Conservation (phyloP, 2,797 vertebrate species). For the Darevskia mixta region DNA sequence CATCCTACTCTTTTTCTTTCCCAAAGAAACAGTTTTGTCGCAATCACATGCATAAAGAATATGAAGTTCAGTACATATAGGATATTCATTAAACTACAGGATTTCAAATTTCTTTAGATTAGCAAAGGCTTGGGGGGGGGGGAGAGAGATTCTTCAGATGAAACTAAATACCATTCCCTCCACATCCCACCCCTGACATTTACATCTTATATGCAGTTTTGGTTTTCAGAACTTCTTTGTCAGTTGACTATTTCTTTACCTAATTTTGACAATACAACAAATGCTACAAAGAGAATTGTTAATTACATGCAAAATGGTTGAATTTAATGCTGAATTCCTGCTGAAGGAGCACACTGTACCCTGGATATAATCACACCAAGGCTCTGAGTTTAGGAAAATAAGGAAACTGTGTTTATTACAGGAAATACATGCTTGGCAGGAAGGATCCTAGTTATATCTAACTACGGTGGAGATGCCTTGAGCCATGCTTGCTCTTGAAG, state of each 20-base stretch:
- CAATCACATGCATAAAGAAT: neutral
- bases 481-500: too few relatives aligned
- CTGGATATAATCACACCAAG: too few relatives aligned
- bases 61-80: neutral
- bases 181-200: neutral
- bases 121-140: neutral
- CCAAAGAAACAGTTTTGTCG: neutral
- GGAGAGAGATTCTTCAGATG: neutral
- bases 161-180: neutral
- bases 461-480: too few relatives aligned
- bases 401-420: too few relatives aligned
- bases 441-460: too few relatives aligned
- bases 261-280: neutral
- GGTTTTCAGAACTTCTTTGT: neutral
- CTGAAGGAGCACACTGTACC: too few relatives aligned
- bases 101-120: neutral
- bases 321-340: too few relatives aligned
- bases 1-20: neutral
- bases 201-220: neutral
- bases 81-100: neutral
- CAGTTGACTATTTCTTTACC: neutral
- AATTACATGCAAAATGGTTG: neutral
- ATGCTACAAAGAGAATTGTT: neutral
- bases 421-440: too few relatives aligned
- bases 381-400: too few relatives aligned